These are phyloP conservation scores for Colistium nudipinnis DNA, from an alignment of 2,113 vertebrate species.

Conservation along the genomic window DNA sequence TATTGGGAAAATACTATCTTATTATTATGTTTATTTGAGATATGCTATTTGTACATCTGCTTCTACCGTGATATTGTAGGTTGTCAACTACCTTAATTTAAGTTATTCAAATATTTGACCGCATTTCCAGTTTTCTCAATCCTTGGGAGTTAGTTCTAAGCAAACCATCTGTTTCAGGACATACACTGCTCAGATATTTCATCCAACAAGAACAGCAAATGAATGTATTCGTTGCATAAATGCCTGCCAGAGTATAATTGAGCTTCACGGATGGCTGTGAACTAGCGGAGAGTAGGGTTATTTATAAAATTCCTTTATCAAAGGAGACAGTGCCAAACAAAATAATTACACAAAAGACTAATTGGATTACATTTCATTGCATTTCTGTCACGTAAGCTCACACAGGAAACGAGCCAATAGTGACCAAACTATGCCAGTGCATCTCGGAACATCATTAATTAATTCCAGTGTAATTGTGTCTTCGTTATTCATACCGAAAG, in stretches of 20 bases:
- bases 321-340: slow-evolving; percentile 39
- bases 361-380: slow-evolving; percentile 20
- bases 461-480: no score
- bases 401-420: background rate
- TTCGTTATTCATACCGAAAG: no score
- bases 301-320: background rate
- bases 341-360: slow-evolving; percentile 33
- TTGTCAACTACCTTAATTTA: background rate
- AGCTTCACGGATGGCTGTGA: slow-evolving; percentile 40
- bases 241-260: background rate
- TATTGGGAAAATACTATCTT: no score
- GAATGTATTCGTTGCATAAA: no score
- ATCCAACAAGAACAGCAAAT: no score
- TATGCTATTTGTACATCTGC: no score
- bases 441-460: no score
- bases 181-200: slow-evolving; percentile 5
- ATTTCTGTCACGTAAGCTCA: slow-evolving; percentile 16
- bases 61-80: no score
- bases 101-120: slow-evolving; percentile 9
- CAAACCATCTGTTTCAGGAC: background rate
- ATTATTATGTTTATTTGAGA: no score
- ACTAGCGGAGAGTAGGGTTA: background rate
- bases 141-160: background rate
- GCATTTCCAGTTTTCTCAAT: background rate
- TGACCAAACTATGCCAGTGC: background rate